Evolutionary conservation across 2,797 vertebrate genomes (phyloP).

Genomic region (Enteromius trimaculatus): DNA sequence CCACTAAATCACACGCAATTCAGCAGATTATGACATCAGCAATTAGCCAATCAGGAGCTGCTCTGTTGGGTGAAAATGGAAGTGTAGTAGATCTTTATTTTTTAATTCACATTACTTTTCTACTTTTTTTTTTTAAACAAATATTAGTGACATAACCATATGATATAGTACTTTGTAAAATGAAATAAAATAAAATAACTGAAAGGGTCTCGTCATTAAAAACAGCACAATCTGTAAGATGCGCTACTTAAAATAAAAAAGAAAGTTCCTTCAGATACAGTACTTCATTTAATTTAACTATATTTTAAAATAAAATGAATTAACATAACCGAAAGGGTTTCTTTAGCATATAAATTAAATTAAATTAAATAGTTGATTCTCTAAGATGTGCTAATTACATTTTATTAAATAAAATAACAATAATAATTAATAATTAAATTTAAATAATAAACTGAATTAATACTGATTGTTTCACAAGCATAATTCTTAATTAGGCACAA

Average conservation of each 20-base stretch:
- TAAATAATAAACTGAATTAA: not conserved
- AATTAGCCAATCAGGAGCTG: constrained; percentile 59
- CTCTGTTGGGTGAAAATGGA: constrained; percentile 20
- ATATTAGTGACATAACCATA: not conserved
- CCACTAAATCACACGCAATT: constrained; percentile 67
- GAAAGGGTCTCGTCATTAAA: too few relatives aligned
- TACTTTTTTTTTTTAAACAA: not conserved
- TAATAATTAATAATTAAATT: too few relatives aligned
- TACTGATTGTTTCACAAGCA: not conserved
- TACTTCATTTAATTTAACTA: too few relatives aligned
- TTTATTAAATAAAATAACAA: too few relatives aligned
- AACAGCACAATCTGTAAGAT: too few relatives aligned
- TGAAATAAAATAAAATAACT: not conserved
- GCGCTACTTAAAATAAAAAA: too few relatives aligned
- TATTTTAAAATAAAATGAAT: not conserved
- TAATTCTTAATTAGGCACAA: not conserved
- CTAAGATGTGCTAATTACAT: too few relatives aligned
- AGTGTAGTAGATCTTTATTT: not conserved
- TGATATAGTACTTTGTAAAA: not conserved
- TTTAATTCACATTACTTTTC: not conserved
- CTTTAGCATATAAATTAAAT: too few relatives aligned
- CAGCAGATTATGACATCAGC: constrained; percentile 66
- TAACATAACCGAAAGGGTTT: not conserved
- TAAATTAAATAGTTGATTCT: too few relatives aligned
- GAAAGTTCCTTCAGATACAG: too few relatives aligned